These are phyloP conservation scores for Scaptomyza pallida DNA, from an alignment of 1,140 invertebrate genomes.

Conservation along the genomic window DNA sequence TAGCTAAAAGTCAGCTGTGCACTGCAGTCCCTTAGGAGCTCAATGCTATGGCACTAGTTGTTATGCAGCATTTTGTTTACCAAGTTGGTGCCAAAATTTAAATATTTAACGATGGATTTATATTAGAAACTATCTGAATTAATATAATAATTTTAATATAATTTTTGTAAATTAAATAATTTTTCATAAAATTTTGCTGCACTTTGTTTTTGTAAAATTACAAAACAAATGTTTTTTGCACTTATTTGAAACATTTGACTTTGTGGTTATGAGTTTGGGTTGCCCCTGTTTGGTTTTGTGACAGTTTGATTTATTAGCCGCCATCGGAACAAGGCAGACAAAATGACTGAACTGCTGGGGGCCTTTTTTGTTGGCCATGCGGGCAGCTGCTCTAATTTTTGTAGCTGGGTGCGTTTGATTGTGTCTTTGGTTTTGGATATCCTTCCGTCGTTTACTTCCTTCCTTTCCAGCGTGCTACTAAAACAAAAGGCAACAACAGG, in stretches of 20 bases:
- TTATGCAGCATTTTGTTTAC: background rate
- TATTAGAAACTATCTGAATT: too few relatives aligned
- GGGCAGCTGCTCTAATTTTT: constrained; percentile 24
- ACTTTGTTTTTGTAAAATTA: too few relatives aligned
- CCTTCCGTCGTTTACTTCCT: constrained; percentile 23
- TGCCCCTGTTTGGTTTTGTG: constrained; percentile 30
- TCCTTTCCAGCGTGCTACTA: constrained; percentile 21
- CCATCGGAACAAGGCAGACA: constrained; percentile 62
- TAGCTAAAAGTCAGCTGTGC: background rate
- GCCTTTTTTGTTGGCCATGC: constrained; percentile 3
- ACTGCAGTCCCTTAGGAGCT: background rate
- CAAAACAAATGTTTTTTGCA: too few relatives aligned
- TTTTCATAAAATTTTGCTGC: too few relatives aligned
- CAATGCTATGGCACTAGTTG: constrained; percentile 14
- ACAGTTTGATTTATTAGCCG: constrained; percentile 65
- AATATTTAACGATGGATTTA: background rate
- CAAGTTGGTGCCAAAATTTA: background rate
- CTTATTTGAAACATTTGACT: background rate
- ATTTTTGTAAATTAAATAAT: too few relatives aligned
- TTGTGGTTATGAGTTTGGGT: background rate
- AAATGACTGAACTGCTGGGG: constrained; percentile 23
- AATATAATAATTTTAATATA: too few relatives aligned
- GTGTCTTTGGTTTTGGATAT: constrained; percentile 26
- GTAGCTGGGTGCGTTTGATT: constrained; percentile 29
- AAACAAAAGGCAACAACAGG: constrained; percentile 63